Base-by-base conservation (phyloP, 2,797 vertebrate species). In the Heliangelus exortis region DNA sequence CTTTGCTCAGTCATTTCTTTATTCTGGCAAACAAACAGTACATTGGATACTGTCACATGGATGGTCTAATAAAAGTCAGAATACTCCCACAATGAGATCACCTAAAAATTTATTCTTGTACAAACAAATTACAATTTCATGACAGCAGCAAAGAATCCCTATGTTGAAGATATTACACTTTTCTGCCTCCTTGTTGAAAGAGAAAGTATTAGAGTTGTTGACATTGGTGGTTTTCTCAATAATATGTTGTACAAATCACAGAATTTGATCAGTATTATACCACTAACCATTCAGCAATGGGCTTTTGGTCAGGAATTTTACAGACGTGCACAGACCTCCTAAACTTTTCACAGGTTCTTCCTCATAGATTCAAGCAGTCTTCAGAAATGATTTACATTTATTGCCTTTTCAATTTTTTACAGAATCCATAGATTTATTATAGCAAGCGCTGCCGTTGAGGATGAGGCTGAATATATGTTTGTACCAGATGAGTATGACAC, bases 391-490 rank as follows among this genome's bases (percentile, higher is more conserved):
- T 53, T 80, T 31, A 83, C 17, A 25, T 4, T 5, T 4, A 29
- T 63, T 59, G 84, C 2, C 59, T 65, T 89, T 91, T 87, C 14
- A 51, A 23, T 12, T 94, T 68, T 89, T 80, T 26, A 65, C 96
- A 99, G 99, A 97, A 97, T 98, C 95, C 99, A 99, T 96, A 98
- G 98, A 86, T 97, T 99, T 95, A 98, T 99, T 88, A 98, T 99
- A 93, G 97, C 96, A 34, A 96, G 95, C 23, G 81, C 98, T 93
- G 97, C 98, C 51, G 97, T 98, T 88, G 98, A 99, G 26, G 99
- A 99, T 92, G 98, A 98, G 75, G 99, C 99, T 63, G 99, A 99
- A 88, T 99, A 99, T 91, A 98, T 98, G 57, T 99, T 99, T 96
- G 97, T 99, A 82, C 99, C 99, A 25, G 99, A 99, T 84, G 98